Conservation (phyloP, 2,888 invertebrate species). For the Drosophila aldrichi region DNA sequence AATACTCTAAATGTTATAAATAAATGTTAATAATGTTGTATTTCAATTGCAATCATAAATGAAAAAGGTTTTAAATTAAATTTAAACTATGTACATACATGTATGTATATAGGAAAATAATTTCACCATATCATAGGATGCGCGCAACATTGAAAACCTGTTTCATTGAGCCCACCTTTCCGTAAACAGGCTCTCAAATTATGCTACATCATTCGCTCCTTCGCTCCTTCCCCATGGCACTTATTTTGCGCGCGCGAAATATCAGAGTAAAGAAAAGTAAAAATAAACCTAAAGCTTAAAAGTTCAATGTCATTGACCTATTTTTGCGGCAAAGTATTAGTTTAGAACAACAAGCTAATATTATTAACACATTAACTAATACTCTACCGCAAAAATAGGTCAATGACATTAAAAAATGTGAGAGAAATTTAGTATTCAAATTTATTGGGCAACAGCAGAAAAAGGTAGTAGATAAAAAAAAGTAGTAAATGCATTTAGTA, state of each 20-base stretch:
- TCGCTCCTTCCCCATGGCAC: conserved; percentile 18
- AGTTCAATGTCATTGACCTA: too few species aligned
- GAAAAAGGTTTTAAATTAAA: not conserved
- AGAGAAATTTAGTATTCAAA: not conserved
- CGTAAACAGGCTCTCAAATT: conserved; percentile 58
- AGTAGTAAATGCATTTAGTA: not conserved
- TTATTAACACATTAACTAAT: not conserved
- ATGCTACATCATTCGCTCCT: conserved; percentile 42
- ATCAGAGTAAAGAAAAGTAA: conserved; percentile 18
- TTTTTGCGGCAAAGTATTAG: too few species aligned
- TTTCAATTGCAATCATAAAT: too few species aligned
- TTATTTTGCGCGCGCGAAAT: conserved; percentile 69
- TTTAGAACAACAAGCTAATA: too few species aligned
- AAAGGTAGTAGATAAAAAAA: conserved; percentile 6
- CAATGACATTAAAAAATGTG: not conserved
- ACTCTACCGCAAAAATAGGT: not conserved
- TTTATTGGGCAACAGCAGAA: not conserved
- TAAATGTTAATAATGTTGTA: not conserved
- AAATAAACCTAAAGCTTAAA: not conserved
- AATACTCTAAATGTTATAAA: not conserved
- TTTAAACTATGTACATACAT: conserved; percentile 1
- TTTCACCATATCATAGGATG: conserved; percentile 62
- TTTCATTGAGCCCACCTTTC: conserved; percentile 29
- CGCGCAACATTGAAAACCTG: conserved; percentile 49
- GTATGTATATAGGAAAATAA: conserved; percentile 18